Conservation (phyloP, 2,113 vertebrate species). For the Erinaceus europaeus region DNA sequence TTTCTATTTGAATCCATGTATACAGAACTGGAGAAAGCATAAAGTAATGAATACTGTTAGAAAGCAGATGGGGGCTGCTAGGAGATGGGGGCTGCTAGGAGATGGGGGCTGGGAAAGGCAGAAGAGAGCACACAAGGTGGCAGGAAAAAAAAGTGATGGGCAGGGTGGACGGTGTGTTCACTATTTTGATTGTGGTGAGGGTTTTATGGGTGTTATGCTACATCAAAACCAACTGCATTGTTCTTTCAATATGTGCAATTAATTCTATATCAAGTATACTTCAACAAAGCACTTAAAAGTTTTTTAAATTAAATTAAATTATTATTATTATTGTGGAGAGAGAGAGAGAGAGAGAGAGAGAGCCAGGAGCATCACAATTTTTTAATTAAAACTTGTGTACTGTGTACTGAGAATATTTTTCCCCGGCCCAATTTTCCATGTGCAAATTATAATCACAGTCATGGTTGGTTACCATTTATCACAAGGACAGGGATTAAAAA, state of each 20-base stretch:
- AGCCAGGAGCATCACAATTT: too few relatives aligned
- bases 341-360: too few relatives aligned
- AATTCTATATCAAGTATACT: neutral
- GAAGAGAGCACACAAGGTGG: neutral
- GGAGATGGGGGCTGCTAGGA: neutral
- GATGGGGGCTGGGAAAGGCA: neutral
- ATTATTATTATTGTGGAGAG: too few relatives aligned
- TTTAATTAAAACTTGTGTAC: neutral
- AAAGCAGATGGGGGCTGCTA: neutral
- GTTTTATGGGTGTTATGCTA: neutral
- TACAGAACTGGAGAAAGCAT: neutral
- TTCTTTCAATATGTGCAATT: neutral
- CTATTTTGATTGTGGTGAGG: neutral
- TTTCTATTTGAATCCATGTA: neutral
- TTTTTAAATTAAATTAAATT: neutral
- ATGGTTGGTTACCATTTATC: neutral
- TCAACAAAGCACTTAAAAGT: neutral
- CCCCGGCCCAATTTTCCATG: constrained; percentile 17
- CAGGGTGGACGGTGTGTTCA: neutral
- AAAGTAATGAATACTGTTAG: neutral
- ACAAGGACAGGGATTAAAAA: neutral
- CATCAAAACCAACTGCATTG: neutral
- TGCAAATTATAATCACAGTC: neutral
- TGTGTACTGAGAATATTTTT: constrained; percentile 1
- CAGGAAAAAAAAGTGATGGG: neutral